phyloP scores from a whole-genome alignment of 2,113 vertebrate genomes.

The Oryzias melastigma region DNA sequence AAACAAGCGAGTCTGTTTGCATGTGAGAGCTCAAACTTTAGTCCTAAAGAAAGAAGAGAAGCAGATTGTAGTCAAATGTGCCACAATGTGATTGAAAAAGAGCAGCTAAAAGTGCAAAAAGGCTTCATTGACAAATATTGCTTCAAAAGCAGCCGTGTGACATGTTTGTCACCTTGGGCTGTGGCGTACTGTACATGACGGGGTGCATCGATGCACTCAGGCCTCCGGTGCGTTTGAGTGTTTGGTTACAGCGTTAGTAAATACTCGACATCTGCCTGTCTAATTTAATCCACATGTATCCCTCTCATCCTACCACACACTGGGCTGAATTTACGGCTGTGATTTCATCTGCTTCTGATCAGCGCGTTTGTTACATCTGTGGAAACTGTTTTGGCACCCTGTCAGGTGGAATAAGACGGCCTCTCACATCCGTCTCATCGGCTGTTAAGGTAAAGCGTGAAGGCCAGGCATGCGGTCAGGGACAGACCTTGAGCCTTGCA shows the following conservation, averaged over 20 bases:
- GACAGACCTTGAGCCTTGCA: background rate
- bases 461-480: background rate
- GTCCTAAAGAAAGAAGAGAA: too few relatives aligned
- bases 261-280: conserved; percentile 23
- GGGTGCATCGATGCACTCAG: background rate
- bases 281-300: conserved; percentile 67
- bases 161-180: too few relatives aligned
- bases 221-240: background rate
- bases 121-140: too few relatives aligned
- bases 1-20: too few relatives aligned
- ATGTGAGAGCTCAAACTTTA: too few relatives aligned
- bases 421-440: conserved; percentile 28
- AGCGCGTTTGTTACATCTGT: conserved; percentile 58
- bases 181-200: background rate
- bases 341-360: conserved; percentile 74
- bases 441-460: background rate
- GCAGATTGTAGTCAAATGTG: too few relatives aligned
- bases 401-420: conserved; percentile 67
- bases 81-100: too few relatives aligned
- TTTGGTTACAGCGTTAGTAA: conserved; percentile 10
- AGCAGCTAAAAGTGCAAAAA: too few relatives aligned
- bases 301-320: conserved; percentile 42
- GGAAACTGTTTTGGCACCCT: conserved; percentile 71
- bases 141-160: too few relatives aligned
- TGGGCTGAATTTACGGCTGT: conserved; percentile 60